phyloP scores from a whole-genome alignment of 2,797 vertebrate species.

The Sebastes ruberrimus region DNA sequence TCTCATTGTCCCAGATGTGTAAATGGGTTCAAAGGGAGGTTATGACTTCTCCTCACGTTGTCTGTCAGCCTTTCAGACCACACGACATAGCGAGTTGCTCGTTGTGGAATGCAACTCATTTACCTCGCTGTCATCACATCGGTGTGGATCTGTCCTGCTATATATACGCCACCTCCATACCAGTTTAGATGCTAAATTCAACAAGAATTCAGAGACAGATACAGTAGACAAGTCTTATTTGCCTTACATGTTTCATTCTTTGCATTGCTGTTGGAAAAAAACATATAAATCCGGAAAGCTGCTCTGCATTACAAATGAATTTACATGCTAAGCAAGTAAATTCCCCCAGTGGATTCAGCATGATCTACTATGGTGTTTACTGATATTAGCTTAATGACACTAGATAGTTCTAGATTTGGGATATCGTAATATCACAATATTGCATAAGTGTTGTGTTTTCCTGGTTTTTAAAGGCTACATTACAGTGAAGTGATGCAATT shows the following conservation, averaged over 20 bases:
- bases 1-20: constrained; percentile 39
- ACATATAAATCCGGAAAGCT: not conserved
- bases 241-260: not conserved
- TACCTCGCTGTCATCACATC: not conserved
- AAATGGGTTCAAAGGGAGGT: constrained; percentile 50
- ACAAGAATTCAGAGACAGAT: not conserved
- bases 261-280: not conserved
- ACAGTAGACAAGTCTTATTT: not conserved
- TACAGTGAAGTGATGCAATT: too few species aligned
- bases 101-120: constrained; percentile 29
- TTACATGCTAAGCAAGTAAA: not conserved
- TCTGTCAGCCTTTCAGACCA: constrained; percentile 23
- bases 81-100: not conserved
- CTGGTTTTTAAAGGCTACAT: too few species aligned
- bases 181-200: not conserved
- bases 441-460: too few species aligned
- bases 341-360: not conserved
- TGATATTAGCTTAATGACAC: not conserved
- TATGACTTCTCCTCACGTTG: constrained; percentile 29
- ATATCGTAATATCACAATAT: too few species aligned
- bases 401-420: too few species aligned
- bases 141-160: not conserved
- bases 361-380: not conserved
- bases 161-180: not conserved
- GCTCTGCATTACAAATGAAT: not conserved